Base-by-base conservation (phyloP, 2,797 vertebrate species). In the Diplodus sargus region DNA sequence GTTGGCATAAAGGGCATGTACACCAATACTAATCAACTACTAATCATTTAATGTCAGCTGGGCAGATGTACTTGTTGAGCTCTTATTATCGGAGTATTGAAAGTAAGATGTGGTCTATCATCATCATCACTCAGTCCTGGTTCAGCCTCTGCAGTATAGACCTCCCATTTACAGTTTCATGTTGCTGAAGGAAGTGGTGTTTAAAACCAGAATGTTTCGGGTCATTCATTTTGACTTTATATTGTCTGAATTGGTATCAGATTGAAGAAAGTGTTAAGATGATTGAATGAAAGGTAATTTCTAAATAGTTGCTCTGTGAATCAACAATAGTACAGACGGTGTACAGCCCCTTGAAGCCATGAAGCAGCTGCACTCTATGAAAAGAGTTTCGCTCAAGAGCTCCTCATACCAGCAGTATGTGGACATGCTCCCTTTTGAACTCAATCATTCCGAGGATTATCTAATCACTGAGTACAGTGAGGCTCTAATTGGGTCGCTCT, bases 291-390 rank as follows among this genome's bases (percentile, higher is more conserved):
- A 42, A 13, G 14, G 18, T 23, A 16, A 64, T 65, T 58, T 71
- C 23, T 67, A 58, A 64, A 76, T 65, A 15, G 11, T 74, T 78
- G 51, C 66, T 72, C 61, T 74, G 22, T 54, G 39, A 59, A 42
- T 70, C 48, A 71, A 64, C 20, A 54, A 17, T 2, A 5, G 34
- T 11, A 15, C 34, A 43, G 52, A 64, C 39, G 7, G 23, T 5
- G 11, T 60, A 25, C 17, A 57, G 45, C 71, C 74, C 4, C 64
- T 72, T 69, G 74, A 85, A 45, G 42, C 59, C 25, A 12, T 56
- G 56, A 83, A 83, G 81, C 90, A 89, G 84, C 81, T 88, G 85
- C 78, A 42, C 64, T 85, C 77, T 61, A 42, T 85, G 76, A 85
- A 86, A 85, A 88, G 75, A 64, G 43, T 60, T 79, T 71, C 48